Base-by-base conservation (phyloP, 1,140 invertebrate species). In the Drosophila quadrilineata region DNA sequence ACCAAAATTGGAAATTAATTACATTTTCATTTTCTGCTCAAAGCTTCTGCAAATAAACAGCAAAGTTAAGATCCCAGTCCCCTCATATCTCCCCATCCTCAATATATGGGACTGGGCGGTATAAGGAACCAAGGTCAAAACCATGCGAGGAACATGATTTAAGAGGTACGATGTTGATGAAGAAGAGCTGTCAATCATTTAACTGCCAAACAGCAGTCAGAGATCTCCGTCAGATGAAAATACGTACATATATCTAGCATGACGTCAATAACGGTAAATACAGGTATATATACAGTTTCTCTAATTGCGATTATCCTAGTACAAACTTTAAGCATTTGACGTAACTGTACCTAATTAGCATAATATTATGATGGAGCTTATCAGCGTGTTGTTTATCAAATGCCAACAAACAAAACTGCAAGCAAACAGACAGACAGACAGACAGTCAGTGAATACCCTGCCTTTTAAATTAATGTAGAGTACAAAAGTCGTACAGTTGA, bases 361-460 rank as follows among this genome's bases (percentile, higher is more conserved):
- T 53, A n/a, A n/a, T 45, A 66, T 53, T 46, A 60, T n/a, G n/a
- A n/a, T n/a, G n/a, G n/a, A 17, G 56, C 45, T 60, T 66, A 66
- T 60, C 63, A 46, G 17, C 46, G n/a, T 12, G 36, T 48, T 65
- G 58, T 58, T 49, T 41, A 35, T 28, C 28, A 24, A n/a, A 2
- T 52, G 57, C 49, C 38, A 52, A 52, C 49, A 52, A 14, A 36
- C 35, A 6, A 8, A 10, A n/a, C n/a, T n/a, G n/a, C n/a, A n/a
- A 5, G 50, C 36, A 40, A 40, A 40, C 36, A 40, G 14, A 36
- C 35, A 6, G n/a, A 10, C n/a, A n/a, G n/a, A n/a, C n/a, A n/a
- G n/a, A n/a, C n/a, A n/a, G n/a, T n/a, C n/a, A n/a, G n/a, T n/a
- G n/a, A n/a, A n/a, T n/a, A n/a, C n/a, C n/a, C n/a, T n/a, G n/a